Conservation (phyloP, 2,888 invertebrate species). For the Caenorhabditis sulstoni region DNA sequence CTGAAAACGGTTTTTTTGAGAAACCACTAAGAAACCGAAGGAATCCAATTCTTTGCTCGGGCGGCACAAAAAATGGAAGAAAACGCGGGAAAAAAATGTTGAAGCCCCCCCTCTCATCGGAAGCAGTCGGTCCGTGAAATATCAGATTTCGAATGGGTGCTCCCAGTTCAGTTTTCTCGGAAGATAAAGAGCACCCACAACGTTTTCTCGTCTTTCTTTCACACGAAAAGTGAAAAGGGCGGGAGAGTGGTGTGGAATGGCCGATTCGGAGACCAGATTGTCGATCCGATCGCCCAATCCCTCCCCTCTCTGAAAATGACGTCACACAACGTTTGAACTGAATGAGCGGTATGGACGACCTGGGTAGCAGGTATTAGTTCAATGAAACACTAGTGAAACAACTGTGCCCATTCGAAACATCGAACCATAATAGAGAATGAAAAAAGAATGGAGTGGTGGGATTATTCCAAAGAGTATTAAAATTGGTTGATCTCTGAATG, state of each 20-base stretch:
- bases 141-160: constrained; percentile 42
- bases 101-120: constrained; percentile 11
- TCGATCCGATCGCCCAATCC: background rate
- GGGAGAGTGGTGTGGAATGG: background rate
- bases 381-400: too few relatives aligned
- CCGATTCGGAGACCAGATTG: background rate
- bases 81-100: background rate
- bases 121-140: constrained; percentile 10
- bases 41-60: constrained; percentile 54
- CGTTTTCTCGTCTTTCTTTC: background rate
- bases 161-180: constrained; percentile 45
- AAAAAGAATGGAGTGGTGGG: background rate
- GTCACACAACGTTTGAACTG: constrained; percentile 1
- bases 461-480: constrained; percentile 23
- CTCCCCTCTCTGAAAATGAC: background rate
- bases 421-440: constrained; percentile 13
- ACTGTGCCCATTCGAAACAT: constrained; percentile 29
- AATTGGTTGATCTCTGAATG: constrained; percentile 30
- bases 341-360: background rate
- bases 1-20: constrained; percentile 20
- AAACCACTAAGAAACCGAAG: constrained; percentile 10
- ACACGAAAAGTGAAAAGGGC: constrained; percentile 13
- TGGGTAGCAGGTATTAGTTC: background rate
- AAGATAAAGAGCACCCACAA: too few relatives aligned
- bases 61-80: background rate